Base-by-base conservation (phyloP, 2,113 vertebrate genomes). In the Calidris pygmaea region DNA sequence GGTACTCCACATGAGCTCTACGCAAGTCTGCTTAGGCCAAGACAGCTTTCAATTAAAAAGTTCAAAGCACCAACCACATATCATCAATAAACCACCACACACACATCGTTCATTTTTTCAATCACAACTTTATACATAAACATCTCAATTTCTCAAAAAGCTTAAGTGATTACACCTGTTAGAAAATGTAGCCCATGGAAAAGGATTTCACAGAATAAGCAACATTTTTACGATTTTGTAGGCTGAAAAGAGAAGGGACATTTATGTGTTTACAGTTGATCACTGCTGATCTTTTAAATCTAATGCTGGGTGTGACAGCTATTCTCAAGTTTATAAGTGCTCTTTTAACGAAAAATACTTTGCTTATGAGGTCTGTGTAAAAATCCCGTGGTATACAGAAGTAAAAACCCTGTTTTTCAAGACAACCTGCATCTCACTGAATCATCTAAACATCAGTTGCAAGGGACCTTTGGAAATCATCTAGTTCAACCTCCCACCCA, bases 361-460 rank as follows among this genome's bases (percentile, higher is more conserved):
- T 60, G n/a, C 17, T 70, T 59, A n/a, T 5, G 14, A 86, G 8
- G 27, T 47, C 21, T 59, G 20, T 24, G 10, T n/a, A 63, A 93
- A 53, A 85, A 26, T 9, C 53, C 7, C 5, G 34, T 59, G 27
- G 39, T 12, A 39, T 1, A 78, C 5, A 41, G 34, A 78, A 74
- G 15, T 12, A 60, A 75, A 86, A 86, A 39, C 6, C 10, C 6
- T 55, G 2, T 16, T 52, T 93, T 83, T 48, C 48, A 66, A 68
- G 59, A 32, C 18, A 68, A 27, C 0, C 0, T 23, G 15, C 32
- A 63, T n/a, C 32, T 53, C 26, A 32, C 12, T 29, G 32, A 73
- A 56, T 19, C 8, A 2, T 12, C 6, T 14, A 22, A 75, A 20
- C 0, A 1, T 6, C 12, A 8, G 11, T 2, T 72, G 32, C 24